These are phyloP conservation scores for Crepidodera aurea DNA, from an alignment of 2,888 invertebrate genomes.

Conservation along the genomic window DNA sequence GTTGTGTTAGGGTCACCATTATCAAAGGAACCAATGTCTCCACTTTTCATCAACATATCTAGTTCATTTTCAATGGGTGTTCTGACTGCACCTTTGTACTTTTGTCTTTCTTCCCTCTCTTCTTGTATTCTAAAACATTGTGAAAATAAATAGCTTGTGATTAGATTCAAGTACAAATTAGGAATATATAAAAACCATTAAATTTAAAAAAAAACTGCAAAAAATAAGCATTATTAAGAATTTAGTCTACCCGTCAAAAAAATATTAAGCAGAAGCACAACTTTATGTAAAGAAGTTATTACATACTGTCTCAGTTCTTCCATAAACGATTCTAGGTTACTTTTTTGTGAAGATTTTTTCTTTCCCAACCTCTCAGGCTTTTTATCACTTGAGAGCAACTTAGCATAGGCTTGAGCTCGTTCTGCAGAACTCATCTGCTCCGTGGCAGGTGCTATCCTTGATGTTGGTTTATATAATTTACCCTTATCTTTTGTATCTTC, in stretches of 20 bases:
- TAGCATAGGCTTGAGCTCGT: conserved; percentile 74
- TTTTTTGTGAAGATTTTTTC: conserved; percentile 85
- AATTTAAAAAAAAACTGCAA: no score
- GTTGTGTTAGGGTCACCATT: conserved; percentile 97
- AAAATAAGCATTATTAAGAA: no score
- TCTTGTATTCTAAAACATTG: conserved; percentile 89
- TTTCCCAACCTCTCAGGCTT: conserved; percentile 71
- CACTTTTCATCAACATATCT: conserved; percentile 59
- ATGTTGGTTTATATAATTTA: conserved; percentile 91
- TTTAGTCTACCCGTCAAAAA: no score
- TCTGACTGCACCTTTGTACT: conserved; percentile 80
- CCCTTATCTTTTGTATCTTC: conserved; percentile 90
- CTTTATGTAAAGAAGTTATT: neutral
- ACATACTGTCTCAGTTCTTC: conserved; percentile 94
- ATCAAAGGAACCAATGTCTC: conserved; percentile 84
- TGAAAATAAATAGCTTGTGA: no score
- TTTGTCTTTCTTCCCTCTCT: conserved; percentile 94
- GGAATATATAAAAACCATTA: no score
- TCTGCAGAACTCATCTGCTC: conserved; percentile 69
- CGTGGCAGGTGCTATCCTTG: conserved; percentile 68
- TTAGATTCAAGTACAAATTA: no score
- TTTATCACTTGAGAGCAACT: conserved; percentile 69
- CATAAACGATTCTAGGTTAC: conserved; percentile 97
- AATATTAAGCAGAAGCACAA: no score
- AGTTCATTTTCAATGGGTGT: conserved; percentile 61